Evolutionary conservation across 2,888 invertebrate species (phyloP).

Genomic region (Julus scandinavius): DNA sequence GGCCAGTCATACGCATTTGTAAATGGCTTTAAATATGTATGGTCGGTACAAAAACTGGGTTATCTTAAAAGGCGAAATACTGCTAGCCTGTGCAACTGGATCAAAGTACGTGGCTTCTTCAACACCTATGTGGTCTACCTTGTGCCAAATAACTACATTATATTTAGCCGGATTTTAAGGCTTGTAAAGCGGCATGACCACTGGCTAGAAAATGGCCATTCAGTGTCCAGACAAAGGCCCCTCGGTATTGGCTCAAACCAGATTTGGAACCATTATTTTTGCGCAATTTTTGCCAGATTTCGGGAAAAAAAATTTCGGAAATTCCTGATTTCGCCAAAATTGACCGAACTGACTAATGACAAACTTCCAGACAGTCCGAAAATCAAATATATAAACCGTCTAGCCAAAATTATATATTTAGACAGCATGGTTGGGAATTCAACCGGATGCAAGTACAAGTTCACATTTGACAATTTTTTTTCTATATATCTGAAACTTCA

Average conservation of each 20-base stretch:
- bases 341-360: background rate
- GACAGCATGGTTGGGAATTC: too few relatives aligned
- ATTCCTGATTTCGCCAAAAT: background rate
- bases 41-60: slow-evolving; percentile 1
- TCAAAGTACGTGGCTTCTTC: slow-evolving; percentile 47
- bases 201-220: background rate
- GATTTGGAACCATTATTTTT: background rate
- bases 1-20: background rate
- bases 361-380: background rate
- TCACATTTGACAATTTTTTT: too few relatives aligned
- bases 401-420: background rate
- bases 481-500: too few relatives aligned
- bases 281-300: background rate
- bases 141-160: slow-evolving; percentile 46
- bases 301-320: background rate
- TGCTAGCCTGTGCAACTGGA: slow-evolving; percentile 36
- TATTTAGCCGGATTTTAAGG: slow-evolving; percentile 38
- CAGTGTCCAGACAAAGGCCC: slow-evolving; percentile 7
- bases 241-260: background rate
- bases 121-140: slow-evolving; percentile 51
- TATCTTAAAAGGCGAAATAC: slow-evolving; percentile 40
- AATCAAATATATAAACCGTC: background rate
- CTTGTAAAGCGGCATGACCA: background rate
- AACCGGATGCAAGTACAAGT: too few relatives aligned
- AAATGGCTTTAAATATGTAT: slow-evolving; percentile 10